Evolutionary conservation across 2,113 vertebrate genomes (phyloP), one percentile per base, ranked within the genome.

Genomic region (Myxocyprinus asiaticus): DNA sequence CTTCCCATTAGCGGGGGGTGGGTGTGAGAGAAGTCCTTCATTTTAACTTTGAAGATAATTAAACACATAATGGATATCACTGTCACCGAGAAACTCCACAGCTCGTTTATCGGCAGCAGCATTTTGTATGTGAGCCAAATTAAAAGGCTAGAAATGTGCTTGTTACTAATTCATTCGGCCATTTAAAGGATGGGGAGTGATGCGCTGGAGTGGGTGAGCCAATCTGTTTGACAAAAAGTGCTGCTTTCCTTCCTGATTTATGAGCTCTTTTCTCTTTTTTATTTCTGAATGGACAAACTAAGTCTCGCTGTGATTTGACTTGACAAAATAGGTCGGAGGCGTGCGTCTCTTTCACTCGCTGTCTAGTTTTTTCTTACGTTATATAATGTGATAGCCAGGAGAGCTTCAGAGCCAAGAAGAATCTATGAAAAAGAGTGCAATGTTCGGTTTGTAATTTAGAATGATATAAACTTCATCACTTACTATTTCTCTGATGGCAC

Each of bases 41-140:
- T 90, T 91, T 89, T 88, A 93, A 91, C 92, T 93, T 92, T 92
- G 91, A 92, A 92, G 91, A 93, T 93, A 92, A 92, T 93, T 93
- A 92, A 93, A 92, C 89, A 90, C 90, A 91, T 92, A 92, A 93
- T 91, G 91, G 90, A 92, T 92, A 92, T 92, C 92, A 91, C 91
- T 92, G 92, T 92, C 91, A 92, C 88, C 88, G 85, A 90, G 87
- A 83, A 87, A 91, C 91, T 92, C 90, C 88, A 89, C 91, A 91
- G 89, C 91, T 92, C 89, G 89, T 92, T 91, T 91, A 90, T 92
- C 88, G 91, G 87, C 89, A 83, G 83, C 89, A 85, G 88, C 86
- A 85, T 87, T 82, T 7, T 88, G 91, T 88, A 90, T 89, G 86
- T 84, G 90, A 88, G 90, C 90, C 91, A 90, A 90, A 93, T 93